Evolutionary conservation across 2,888 invertebrate genomes (phyloP).

Genomic region (Agriopis aurantiaria): DNA sequence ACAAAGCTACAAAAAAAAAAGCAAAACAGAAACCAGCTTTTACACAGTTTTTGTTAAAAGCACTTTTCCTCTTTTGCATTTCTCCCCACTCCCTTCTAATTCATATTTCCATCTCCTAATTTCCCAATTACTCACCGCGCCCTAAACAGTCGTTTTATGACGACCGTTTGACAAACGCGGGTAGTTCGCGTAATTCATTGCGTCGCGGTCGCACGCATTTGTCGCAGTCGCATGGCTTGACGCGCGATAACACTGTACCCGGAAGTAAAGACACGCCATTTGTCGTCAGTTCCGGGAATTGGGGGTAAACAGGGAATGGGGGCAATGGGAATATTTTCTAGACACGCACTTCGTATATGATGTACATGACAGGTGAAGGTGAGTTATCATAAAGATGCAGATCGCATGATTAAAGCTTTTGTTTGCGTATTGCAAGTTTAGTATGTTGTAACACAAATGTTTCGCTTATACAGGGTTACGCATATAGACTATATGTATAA

Average conservation of each 20-base stretch:
- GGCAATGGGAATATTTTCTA: conserved; percentile 18
- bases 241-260: conserved; percentile 48
- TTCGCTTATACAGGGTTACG: too few species aligned
- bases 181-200: conserved; percentile 66
- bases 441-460: too few species aligned
- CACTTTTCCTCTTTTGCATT: neutral
- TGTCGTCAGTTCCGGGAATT: conserved; percentile 38
- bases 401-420: conserved; percentile 11
- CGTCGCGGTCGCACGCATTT: conserved; percentile 62
- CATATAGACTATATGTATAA: too few species aligned
- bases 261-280: conserved; percentile 38
- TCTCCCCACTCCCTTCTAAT: neutral
- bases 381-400: conserved; percentile 12
- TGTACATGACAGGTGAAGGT: conserved; percentile 22
- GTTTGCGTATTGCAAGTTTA: neutral
- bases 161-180: conserved; percentile 67
- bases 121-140: conserved; percentile 34
- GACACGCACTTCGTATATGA: conserved; percentile 30
- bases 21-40: neutral
- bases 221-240: conserved; percentile 45
- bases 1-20: too few species aligned
- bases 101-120: conserved; percentile 22
- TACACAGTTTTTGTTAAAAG: neutral
- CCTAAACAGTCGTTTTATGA: conserved; percentile 55
- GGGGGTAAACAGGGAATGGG: conserved; percentile 28